Conservation (phyloP, 1,140 invertebrate genomes). For the Pseudomyrmex cubaensis region DNA sequence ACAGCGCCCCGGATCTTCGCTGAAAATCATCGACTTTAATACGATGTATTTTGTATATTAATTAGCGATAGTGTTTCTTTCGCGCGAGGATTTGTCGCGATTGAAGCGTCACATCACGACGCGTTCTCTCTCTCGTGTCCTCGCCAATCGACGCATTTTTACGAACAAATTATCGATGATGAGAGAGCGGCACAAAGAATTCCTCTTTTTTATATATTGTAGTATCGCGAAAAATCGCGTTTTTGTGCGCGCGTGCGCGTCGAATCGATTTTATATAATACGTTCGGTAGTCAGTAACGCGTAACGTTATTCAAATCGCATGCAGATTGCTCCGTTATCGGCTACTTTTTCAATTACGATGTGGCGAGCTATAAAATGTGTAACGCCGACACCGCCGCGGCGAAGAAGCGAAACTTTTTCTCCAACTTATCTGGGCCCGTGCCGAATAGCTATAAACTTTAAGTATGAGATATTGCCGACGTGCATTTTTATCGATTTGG, state of each 20-base stretch:
- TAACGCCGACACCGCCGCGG: conserved; percentile 57
- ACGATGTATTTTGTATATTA: conserved; percentile 45
- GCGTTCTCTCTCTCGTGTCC: not conserved
- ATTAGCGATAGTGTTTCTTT: conserved; percentile 10
- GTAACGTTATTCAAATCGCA: conserved; percentile 74
- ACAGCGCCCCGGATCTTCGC: not conserved
- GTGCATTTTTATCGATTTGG: conserved; percentile 40
- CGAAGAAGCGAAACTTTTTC: conserved; percentile 60
- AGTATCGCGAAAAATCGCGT: not conserved
- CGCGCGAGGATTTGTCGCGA: conserved; percentile 20
- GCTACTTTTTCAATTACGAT: conserved; percentile 76
- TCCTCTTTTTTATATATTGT: not conserved
- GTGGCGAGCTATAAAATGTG: conserved; percentile 71
- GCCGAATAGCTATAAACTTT: conserved; percentile 72
- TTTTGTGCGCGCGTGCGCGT: not conserved
- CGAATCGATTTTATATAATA: conserved; percentile 62
- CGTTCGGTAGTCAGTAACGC: conserved; percentile 61
- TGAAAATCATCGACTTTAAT: conserved; percentile 41
- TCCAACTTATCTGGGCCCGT: conserved; percentile 28
- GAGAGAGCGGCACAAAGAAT: not conserved
- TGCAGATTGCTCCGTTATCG: conserved; percentile 74
- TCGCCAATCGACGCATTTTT: not conserved
- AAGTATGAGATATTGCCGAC: conserved; percentile 64
- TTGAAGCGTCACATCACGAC: conserved; percentile 3
- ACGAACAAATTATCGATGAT: conserved; percentile 26